phyloP scores from a whole-genome alignment of 53 echinoderm and acorn worm species.

The Zoroaster sp. region DNA sequence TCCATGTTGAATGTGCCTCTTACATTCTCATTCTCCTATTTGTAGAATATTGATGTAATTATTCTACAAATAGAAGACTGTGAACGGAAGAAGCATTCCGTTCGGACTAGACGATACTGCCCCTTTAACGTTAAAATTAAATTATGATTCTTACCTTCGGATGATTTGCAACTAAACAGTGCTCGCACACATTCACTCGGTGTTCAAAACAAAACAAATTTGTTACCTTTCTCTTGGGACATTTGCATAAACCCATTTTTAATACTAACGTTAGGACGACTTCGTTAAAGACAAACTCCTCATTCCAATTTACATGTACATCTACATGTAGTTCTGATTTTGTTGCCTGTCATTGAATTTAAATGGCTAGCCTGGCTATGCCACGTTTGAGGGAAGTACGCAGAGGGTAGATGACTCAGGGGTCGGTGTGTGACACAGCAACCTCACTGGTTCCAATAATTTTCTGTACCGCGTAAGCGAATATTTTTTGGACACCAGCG shows the following conservation, averaged over 20 bases:
- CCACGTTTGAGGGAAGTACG: constrained; percentile 53
- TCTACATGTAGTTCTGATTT: too few species aligned
- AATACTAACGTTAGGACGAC: background rate
- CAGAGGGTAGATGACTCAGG: constrained; percentile 40
- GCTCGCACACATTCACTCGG: constrained; percentile 98
- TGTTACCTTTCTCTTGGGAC: constrained; percentile 96
- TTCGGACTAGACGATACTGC: too few species aligned
- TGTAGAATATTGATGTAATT: too few species aligned
- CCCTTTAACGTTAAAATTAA: too few species aligned
- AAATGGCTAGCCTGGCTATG: background rate
- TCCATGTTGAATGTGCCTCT: too few species aligned
- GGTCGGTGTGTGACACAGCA: background rate
- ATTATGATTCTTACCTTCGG: constrained; percentile 93
- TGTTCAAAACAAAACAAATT: constrained; percentile 99
- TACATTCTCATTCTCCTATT: too few species aligned
- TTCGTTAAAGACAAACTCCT: background rate
- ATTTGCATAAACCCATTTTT: constrained; percentile 96
- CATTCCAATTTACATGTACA: too few species aligned
- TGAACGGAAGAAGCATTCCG: too few species aligned
- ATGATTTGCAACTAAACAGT: constrained; percentile 97
- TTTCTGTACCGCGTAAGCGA: background rate
- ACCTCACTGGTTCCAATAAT: constrained; percentile 14
- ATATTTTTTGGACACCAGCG: background rate
- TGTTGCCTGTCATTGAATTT: background rate
- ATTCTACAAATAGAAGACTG: too few species aligned